Evolutionary conservation across 2,113 vertebrate genomes (phyloP), one percentile per base, ranked within the genome.

Genomic region (Sorex fumeus): DNA sequence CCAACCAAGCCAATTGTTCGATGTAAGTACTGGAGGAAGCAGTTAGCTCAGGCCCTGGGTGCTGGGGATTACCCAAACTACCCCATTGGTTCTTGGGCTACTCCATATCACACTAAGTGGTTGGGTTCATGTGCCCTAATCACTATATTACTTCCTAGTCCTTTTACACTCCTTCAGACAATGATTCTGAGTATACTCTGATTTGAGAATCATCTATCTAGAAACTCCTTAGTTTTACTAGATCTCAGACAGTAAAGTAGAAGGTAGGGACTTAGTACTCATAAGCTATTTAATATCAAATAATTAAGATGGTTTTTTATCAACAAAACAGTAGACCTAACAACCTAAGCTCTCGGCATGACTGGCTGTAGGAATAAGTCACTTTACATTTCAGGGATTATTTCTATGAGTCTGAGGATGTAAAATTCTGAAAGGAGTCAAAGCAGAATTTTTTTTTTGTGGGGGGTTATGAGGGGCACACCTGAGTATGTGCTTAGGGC

Each of bases 361-460:
- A 8, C 43, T 81, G 25, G 1, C 47, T 70, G 0, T 57, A 30
- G 27, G 34, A n/a, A 36, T 84, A 72, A 87, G 50, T 79, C 40
- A 23, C 75, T 25, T 66, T 70, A 93, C 71, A 3, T 62, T 8
- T 88, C 25, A 62, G 13, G 34, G 11, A 28, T 75, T 13, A 79
- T 84, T 47, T 50, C 36, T 40, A 16, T 89, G 15, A 78, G 25
- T 75, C 10, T 32, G 30, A 78, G 9, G 34, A 64, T 2, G 70
- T 80, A 76, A 45, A 89, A 91, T 79, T 45, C 16, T 80, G 70
- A 53, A 21, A 64, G 16, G 57, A 60, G 57, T 60, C 57, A 60
- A 23, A 60, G 18, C 19, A 60, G 18, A 19, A 18, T 60, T 60
- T 60, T 7, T 60, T 1, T 84, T 47, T 57, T 3, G 80, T 6